These are phyloP conservation scores for Tetraneura akinire DNA, from an alignment of 1,140 invertebrate species.

Conservation along the genomic window DNA sequence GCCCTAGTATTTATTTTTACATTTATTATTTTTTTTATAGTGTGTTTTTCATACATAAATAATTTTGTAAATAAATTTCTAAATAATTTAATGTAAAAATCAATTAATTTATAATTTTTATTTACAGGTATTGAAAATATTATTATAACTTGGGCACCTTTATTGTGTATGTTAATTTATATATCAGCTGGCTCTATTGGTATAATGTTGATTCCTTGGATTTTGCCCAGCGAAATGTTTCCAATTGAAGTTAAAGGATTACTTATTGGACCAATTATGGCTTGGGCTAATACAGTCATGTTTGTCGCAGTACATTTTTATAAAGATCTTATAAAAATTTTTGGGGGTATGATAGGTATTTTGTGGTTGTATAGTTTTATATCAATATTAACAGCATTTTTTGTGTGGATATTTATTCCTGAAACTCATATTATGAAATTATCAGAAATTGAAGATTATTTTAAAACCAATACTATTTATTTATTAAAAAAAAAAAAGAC, in stretches of 20 bases:
- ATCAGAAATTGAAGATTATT: conserved; percentile 70
- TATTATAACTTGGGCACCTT: conserved; percentile 56
- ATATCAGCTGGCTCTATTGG: conserved; percentile 65
- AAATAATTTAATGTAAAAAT: not conserved
- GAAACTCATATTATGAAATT: conserved; percentile 73
- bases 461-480: conserved; percentile 60
- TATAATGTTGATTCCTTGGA: conserved; percentile 65
- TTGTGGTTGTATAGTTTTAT: conserved; percentile 73
- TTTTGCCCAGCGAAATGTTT: conserved; percentile 67
- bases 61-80: too few relatives aligned
- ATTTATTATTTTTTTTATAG: too few relatives aligned
- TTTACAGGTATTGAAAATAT: conserved; percentile 49
- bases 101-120: not conserved
- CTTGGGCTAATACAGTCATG: conserved; percentile 63
- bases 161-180: conserved; percentile 62
- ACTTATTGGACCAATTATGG: conserved; percentile 60
- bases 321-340: conserved; percentile 58
- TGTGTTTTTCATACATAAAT: too few relatives aligned
- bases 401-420: conserved; percentile 68
- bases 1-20: too few relatives aligned
- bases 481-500: conserved; percentile 29
- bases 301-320: conserved; percentile 63
- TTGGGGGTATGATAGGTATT: conserved; percentile 64
- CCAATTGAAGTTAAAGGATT: conserved; percentile 65
- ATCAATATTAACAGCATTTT: conserved; percentile 64